A percentile compares a stretch with the other conserved stretches of the same genome.
phyloP scores from a whole-genome alignment of 2,888 invertebrate genomes.

The Xestia c-nigrum region DNA sequence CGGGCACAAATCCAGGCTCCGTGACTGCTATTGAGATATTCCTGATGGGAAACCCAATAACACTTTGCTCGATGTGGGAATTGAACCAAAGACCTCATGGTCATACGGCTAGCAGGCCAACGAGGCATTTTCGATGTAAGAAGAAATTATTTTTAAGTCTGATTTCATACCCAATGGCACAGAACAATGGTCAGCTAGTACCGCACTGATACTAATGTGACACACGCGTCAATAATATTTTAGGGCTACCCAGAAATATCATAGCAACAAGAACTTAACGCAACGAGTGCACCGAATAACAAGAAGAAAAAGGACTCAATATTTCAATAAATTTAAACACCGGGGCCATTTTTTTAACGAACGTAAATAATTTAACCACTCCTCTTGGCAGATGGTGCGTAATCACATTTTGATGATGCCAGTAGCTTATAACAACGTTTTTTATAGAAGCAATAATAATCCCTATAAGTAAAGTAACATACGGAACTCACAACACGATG shows the following conservation, averaged over 20 bases:
- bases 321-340: not conserved
- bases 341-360: not conserved
- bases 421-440: not conserved
- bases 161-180: not conserved
- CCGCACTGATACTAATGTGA: not conserved
- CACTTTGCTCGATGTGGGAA: not conserved
- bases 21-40: not conserved
- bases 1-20: not conserved
- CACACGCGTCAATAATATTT: not conserved
- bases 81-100: not conserved
- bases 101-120: not conserved
- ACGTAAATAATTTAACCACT: slow-evolving; percentile 13
- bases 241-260: not conserved
- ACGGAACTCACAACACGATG: slow-evolving; percentile 16
- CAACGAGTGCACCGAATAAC: not conserved
- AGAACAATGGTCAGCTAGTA: too few relatives aligned
- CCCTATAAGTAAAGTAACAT: not conserved
- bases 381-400: not conserved
- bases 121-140: not conserved
- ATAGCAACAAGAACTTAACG: too few relatives aligned
- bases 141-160: not conserved
- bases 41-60: not conserved
- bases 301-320: not conserved
- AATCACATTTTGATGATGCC: not conserved
- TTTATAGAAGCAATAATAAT: not conserved